Evolutionary conservation across 2,888 invertebrate genomes (phyloP).

Genomic region (Acrobasis repandana): DNA sequence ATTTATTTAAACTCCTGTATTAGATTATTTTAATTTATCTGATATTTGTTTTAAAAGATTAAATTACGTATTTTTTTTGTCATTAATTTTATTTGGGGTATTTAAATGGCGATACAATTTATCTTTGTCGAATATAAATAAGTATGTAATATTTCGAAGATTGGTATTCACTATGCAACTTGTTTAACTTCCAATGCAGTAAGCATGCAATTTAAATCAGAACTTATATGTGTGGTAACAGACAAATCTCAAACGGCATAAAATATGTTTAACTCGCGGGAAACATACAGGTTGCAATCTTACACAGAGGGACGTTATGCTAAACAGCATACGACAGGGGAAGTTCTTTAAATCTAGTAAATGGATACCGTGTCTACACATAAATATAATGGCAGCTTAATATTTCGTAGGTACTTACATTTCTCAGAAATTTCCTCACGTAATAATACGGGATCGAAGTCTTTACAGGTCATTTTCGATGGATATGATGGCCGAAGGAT

Average conservation of each 20-base stretch:
- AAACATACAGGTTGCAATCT: not conserved
- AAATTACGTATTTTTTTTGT: no score
- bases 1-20: not conserved
- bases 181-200: no score
- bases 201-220: no score
- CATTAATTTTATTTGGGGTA: no score
- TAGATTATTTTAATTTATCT: no score
- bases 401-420: slow-evolving; percentile 19
- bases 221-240: no score
- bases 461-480: slow-evolving; percentile 63
- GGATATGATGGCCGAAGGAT: slow-evolving; percentile 66
- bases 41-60: no score
- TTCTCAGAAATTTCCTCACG: slow-evolving; percentile 49
- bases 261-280: not conserved
- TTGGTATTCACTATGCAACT: no score
- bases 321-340: slow-evolving; percentile 4
- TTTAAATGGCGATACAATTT: no score
- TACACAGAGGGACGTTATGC: slow-evolving; percentile 5
- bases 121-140: no score
- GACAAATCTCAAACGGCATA: not conserved
- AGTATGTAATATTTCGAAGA: no score
- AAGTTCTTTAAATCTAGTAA: slow-evolving; percentile 14
- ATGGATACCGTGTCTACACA: slow-evolving; percentile 7
- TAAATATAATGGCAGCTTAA: slow-evolving; percentile 18
- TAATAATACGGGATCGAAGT: slow-evolving; percentile 48